Evolutionary conservation across 2,113 vertebrate genomes (phyloP).

Genomic region (Guaruba guarouba): DNA sequence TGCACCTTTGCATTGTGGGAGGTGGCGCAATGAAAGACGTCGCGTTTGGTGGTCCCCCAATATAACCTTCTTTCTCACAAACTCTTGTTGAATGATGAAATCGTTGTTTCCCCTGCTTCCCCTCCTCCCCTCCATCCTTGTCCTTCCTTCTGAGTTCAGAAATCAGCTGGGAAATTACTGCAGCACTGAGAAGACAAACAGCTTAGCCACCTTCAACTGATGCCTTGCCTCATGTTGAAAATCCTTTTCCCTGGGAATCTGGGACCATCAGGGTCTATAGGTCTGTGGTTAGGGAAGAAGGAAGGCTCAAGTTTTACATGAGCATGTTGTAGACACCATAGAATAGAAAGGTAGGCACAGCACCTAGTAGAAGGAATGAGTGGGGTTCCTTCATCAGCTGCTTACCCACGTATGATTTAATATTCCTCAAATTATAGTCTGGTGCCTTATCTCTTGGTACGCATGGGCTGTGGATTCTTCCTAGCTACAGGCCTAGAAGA

Average conservation of each 20-base stretch:
- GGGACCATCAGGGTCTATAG: not conserved
- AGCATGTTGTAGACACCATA: not conserved
- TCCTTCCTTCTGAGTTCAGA: constrained; percentile 60
- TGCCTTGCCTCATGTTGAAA: constrained; percentile 70
- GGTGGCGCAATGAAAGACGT: constrained; percentile 79
- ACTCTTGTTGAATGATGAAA: constrained; percentile 77
- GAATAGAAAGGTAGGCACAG: not conserved
- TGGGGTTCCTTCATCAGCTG: not conserved
- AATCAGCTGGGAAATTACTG: constrained; percentile 67
- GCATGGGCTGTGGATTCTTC: not conserved
- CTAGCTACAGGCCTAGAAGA: not conserved
- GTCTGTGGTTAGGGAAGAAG: not conserved
- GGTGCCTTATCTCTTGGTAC: not conserved
- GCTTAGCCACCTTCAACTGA: constrained; percentile 83
- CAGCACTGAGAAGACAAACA: constrained; percentile 70
- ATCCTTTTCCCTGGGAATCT: constrained; percentile 68
- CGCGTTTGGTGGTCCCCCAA: constrained; percentile 85
- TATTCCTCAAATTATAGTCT: not conserved
- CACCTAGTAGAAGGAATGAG: not conserved
- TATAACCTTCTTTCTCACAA: constrained; percentile 69
- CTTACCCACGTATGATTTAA: not conserved
- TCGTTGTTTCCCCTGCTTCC: constrained; percentile 8
- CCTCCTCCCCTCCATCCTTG: constrained; percentile 44
- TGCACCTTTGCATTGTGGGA: constrained; percentile 79
- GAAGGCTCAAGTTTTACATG: not conserved